Percentiles rank a stretch among this genome's conserved stretches.
Conservation (phyloP, 2,888 invertebrate species). For the Pyrrhosoma nymphula region DNA sequence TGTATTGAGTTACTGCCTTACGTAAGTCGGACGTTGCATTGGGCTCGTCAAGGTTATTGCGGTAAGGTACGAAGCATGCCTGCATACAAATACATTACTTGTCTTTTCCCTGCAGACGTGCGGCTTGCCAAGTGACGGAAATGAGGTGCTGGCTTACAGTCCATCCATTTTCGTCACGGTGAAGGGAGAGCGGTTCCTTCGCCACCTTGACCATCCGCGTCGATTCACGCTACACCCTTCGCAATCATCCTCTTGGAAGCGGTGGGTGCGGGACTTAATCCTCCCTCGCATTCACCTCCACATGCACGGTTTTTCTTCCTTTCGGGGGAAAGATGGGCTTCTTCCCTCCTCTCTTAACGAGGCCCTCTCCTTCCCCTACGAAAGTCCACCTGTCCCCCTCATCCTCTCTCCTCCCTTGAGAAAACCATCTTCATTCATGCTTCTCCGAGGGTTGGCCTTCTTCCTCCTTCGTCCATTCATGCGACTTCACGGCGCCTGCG, state of each 20-base stretch:
- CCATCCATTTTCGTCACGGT: not conserved
- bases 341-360: not conserved
- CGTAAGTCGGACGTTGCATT: too few species aligned
- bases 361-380: not conserved
- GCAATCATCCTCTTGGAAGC: not conserved
- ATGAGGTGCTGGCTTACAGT: not conserved
- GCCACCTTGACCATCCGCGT: not conserved
- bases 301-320: not conserved
- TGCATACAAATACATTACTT: too few species aligned
- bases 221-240: not conserved
- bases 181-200: not conserved
- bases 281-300: not conserved
- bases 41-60: too few species aligned
- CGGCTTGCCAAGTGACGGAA: too few species aligned
- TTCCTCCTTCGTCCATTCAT: not conserved
- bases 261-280: not conserved
- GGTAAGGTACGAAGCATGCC: too few species aligned
- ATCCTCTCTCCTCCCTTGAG: not conserved
- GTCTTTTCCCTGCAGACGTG: too few species aligned
- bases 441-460: not conserved
- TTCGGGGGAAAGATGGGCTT: not conserved
- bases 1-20: too few species aligned
- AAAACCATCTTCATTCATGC: constrained; percentile 17
- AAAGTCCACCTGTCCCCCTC: constrained; percentile 7
- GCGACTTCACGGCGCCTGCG: constrained; percentile 14